Evolutionary conservation across 2,888 invertebrate species (phyloP), one percentile per base, ranked within the genome.

Genomic region (Dilophus febrilis): DNA sequence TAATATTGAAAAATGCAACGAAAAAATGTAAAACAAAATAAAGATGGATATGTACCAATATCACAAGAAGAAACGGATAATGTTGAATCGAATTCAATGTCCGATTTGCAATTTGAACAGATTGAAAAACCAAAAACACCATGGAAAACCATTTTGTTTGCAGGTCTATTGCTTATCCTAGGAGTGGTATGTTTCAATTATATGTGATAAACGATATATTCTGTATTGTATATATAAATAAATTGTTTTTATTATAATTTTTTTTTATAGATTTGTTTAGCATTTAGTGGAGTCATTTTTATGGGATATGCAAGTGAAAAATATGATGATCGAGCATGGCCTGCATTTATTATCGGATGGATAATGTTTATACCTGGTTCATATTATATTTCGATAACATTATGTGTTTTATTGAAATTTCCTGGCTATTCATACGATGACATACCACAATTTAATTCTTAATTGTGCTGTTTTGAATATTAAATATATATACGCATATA

Each of bases 301-400:
- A 74, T 78, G 43, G 88, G 90, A 14, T 75, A 82, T 51, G 80
- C 87, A 53, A 77, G 79, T 53, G 71, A 78, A 27, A 78, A 85
- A 71, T 87, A 90, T 61, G 73, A 78, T 3, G 88, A 90, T 59
- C 70, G 88, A 45, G 76, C 85, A 57, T 88, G 86, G 85, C 90
- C 90, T 2, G 71, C 91, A 60, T 74, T 90, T 46, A 78, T 90
- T 48, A 65, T 92, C 52, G 92, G 91, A 27, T 66, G 73, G 17
- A 67, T 92, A 30, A 87, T 90, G 85, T 88, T 91, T 54, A 77
- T 91, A 48, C 91, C 91, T 1, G 91, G 90, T 31, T 81, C 83
- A 38, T 91, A 91, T 61, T 90, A 92, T 57, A 76, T 87, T 36
- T 72, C 86, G 50, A 83, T 91, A 54, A 85, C 88, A 27, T 78